Percentiles rank a stretch among this genome's conserved stretches.
Conservation (phyloP, 2,113 vertebrate species). For the Piprites chloris region DNA sequence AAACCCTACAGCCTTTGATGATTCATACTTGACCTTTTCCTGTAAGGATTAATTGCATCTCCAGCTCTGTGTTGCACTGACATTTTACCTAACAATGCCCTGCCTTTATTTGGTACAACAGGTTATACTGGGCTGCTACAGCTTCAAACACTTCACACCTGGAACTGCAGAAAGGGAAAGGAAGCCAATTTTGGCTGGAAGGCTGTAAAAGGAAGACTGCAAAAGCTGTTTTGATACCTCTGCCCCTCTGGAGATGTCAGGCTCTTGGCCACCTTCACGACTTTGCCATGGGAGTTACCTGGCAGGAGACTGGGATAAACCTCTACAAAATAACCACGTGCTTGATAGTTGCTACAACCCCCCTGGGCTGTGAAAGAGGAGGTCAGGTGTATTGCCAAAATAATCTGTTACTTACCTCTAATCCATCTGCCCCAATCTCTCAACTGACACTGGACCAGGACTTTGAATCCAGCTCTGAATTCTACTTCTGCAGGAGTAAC, state of each 20-base stretch:
- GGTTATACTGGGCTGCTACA: not conserved
- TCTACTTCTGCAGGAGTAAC: not conserved
- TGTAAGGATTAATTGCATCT: not conserved
- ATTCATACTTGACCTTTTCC: conserved; percentile 34
- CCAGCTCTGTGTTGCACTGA: not conserved
- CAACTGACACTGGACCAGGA: not conserved
- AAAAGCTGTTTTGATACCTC: not conserved
- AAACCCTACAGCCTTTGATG: not conserved
- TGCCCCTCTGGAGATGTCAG: not conserved
- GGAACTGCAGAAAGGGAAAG: not conserved
- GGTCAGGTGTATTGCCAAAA: not conserved
- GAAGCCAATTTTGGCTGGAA: not conserved
- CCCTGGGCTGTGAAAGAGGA: not conserved
- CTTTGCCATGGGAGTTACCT: not conserved
- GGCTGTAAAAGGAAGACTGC: not conserved
- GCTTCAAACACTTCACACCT: not conserved
- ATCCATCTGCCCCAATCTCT: not conserved
- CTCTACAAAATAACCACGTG: not conserved
- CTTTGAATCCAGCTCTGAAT: not conserved
- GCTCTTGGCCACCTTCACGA: not conserved
- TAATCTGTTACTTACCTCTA: not conserved
- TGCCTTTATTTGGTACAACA: not conserved
- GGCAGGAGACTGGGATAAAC: not conserved
- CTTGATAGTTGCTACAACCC: too few relatives aligned
- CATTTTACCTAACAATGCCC: not conserved